Evolutionary conservation across 2,888 invertebrate species (phyloP).

Genomic region (Ecliptopera silaceata): DNA sequence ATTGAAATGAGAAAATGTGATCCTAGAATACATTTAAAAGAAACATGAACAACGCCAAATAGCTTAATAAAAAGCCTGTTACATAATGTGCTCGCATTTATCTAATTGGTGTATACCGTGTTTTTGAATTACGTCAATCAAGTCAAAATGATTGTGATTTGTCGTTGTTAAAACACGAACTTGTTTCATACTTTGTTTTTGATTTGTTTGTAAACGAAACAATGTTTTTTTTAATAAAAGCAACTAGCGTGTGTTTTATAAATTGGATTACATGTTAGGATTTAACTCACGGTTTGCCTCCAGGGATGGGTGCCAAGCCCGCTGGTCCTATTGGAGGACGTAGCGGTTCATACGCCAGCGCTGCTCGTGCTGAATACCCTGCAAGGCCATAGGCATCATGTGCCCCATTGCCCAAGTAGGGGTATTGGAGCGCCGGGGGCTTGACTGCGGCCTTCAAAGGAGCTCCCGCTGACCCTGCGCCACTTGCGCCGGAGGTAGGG

Average conservation of each 20-base stretch:
- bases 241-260: neutral
- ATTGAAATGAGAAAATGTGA: slow-evolving; percentile 21
- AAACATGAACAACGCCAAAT: too few species aligned
- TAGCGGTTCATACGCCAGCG: slow-evolving; percentile 76
- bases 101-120: too few species aligned
- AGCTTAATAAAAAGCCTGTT: too few species aligned
- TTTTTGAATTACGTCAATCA: neutral
- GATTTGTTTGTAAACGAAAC: neutral
- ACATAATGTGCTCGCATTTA: too few species aligned
- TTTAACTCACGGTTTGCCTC: slow-evolving; percentile 92
- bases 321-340: slow-evolving; percentile 79
- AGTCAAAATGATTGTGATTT: neutral
- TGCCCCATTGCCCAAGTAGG: slow-evolving; percentile 81
- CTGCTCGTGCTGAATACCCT: slow-evolving; percentile 78
- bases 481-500: slow-evolving; percentile 87
- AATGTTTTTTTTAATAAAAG: neutral
- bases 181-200: too few species aligned
- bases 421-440: slow-evolving; percentile 85
- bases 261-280: slow-evolving; percentile 14
- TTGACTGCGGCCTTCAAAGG: slow-evolving; percentile 82
- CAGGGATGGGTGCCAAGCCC: slow-evolving; percentile 88
- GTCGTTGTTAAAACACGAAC: slow-evolving; percentile 2
- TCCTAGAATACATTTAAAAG: too few species aligned
- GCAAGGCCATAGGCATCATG: slow-evolving; percentile 78
- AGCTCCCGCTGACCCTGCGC: slow-evolving; percentile 83